These are phyloP conservation scores for Sphinx pinastri DNA, from an alignment of 2,888 invertebrate genomes.

Conservation along the genomic window DNA sequence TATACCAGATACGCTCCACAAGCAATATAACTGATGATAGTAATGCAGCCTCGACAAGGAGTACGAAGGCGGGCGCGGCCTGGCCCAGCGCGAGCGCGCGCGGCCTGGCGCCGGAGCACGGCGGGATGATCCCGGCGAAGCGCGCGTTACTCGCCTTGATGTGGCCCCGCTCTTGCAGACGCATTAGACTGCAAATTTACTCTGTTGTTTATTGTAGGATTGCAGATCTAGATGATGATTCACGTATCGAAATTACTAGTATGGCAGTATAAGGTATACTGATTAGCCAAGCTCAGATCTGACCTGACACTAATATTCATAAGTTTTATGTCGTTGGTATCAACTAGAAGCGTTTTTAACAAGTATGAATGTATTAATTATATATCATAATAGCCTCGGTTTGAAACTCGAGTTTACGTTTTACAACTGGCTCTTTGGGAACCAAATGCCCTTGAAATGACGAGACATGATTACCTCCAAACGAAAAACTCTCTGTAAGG, in stretches of 20 bases:
- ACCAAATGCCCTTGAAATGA: too few species aligned
- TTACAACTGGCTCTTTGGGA: too few species aligned
- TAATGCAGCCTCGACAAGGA: constrained; percentile 52
- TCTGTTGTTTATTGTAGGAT: background rate
- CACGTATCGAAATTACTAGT: too few species aligned
- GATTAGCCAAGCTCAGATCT: background rate
- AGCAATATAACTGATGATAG: constrained; percentile 53
- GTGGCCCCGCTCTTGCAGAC: constrained; percentile 69
- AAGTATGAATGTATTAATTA: too few species aligned
- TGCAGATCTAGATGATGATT: background rate
- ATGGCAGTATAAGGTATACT: background rate
- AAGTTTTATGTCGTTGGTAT: too few species aligned
- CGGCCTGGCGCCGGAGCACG: constrained; percentile 66
- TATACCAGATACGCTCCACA: constrained; percentile 54
- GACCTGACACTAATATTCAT: too few species aligned
- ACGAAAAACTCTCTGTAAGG: constrained; percentile 73
- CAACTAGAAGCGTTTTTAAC: too few species aligned
- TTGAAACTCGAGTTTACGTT: too few species aligned
- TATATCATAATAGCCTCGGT: too few species aligned
- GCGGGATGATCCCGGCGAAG: constrained; percentile 54
- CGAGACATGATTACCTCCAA: constrained; percentile 63
- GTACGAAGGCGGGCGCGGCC: constrained; percentile 70
- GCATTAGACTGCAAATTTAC: constrained; percentile 56
- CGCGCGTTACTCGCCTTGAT: constrained; percentile 52
- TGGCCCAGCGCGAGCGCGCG: constrained; percentile 73